phyloP scores from a whole-genome alignment of 2,113 vertebrate species.

The Neolamprologus variostigma region DNA sequence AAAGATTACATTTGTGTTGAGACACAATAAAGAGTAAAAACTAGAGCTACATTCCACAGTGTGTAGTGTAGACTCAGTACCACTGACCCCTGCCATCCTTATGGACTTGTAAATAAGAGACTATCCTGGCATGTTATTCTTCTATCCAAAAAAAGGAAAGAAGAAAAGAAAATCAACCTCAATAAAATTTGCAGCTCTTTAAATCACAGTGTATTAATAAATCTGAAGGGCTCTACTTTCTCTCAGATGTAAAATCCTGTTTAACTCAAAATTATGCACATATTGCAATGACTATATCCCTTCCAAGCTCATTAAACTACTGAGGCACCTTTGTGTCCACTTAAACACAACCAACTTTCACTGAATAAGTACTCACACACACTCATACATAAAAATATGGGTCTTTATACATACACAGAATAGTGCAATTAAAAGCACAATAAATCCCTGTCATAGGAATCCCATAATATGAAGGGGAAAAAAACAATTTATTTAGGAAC shows the following conservation, averaged over 20 bases:
- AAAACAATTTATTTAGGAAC: background rate
- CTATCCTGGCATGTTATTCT: conserved; percentile 46
- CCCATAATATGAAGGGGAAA: background rate
- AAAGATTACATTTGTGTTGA: background rate
- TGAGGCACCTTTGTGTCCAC: background rate
- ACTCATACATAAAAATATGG: background rate
- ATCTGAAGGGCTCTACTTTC: conserved; percentile 16
- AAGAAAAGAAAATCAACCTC: background rate
- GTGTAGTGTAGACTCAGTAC: background rate
- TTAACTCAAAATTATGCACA: conserved; percentile 10
- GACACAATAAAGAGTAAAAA: background rate
- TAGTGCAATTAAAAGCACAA: background rate
- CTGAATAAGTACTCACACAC: background rate
- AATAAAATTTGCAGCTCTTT: background rate
- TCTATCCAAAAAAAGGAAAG: background rate
- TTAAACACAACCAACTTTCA: background rate
- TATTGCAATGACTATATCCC: background rate
- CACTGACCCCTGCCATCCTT: conserved; percentile 2
- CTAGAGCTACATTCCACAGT: background rate
- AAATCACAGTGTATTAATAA: conserved; percentile 44
- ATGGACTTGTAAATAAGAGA: conserved; percentile 25
- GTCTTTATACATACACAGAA: background rate
- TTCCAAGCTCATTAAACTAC: background rate
- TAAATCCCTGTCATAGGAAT: background rate
- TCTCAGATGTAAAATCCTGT: conserved; percentile 1